Evolutionary conservation across 2,888 invertebrate genomes (phyloP).

Genomic region (Escarpia spicata): DNA sequence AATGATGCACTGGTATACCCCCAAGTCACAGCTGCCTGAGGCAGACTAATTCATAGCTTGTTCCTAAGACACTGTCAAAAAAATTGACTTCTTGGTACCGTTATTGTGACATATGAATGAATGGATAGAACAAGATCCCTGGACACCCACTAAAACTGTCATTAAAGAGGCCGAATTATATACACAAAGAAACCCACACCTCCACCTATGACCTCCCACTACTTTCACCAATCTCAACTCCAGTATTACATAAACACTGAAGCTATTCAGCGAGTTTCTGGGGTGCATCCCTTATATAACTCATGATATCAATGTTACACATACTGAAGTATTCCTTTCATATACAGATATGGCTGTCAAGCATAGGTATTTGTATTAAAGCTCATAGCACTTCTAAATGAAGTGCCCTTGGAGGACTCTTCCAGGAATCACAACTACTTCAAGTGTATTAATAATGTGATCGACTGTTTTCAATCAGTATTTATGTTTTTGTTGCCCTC

Average conservation of each 20-base stretch:
- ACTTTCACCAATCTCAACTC: background rate
- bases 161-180: background rate
- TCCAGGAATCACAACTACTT: background rate
- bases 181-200: background rate
- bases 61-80: background rate
- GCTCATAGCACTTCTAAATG: background rate
- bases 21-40: background rate
- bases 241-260: slow-evolving; percentile 1
- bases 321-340: background rate
- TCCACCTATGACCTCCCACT: background rate
- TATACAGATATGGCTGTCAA: background rate
- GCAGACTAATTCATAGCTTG: background rate
- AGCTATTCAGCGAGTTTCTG: background rate
- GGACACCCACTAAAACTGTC: background rate
- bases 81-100: background rate
- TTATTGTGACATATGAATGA: background rate
- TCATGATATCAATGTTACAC: background rate
- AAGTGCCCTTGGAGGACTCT: background rate
- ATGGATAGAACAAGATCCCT: background rate
- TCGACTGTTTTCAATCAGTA: slow-evolving; percentile 5
- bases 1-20: background rate
- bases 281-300: background rate
- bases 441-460: background rate
- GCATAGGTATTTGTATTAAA: background rate
- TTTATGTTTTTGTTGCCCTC: background rate